Evolutionary conservation across 2,888 invertebrate species (phyloP).

Genomic region (Gryllus longicercus): DNA sequence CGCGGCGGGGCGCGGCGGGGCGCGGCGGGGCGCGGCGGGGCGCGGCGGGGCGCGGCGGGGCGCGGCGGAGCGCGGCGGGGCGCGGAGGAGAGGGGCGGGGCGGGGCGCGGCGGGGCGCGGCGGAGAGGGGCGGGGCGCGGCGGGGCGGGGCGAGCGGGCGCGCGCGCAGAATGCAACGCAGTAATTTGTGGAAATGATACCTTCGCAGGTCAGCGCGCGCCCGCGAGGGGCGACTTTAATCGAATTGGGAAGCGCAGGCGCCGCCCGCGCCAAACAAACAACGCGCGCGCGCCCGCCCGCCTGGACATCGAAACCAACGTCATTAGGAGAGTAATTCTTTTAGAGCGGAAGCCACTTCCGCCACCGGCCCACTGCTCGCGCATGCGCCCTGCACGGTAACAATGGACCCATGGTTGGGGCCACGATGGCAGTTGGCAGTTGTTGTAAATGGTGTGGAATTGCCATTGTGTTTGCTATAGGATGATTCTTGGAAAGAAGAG

Average conservation of each 20-base stretch:
- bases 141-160: neutral
- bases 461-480: too few relatives aligned
- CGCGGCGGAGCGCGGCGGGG: rapidly evolving
- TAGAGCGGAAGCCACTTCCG: neutral
- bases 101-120: too few relatives aligned
- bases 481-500: too few relatives aligned
- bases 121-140: too few relatives aligned
- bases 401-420: too few relatives aligned
- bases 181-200: conserved; percentile 8
- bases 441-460: too few relatives aligned
- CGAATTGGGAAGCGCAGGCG: neutral
- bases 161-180: neutral
- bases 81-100: rapidly evolving
- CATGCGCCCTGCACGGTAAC: too few relatives aligned
- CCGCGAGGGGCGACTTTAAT: neutral
- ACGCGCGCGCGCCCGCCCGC: neutral
- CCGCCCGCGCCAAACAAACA: neutral
- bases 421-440: too few relatives aligned
- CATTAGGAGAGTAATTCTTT: neutral
- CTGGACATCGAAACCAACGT: neutral
- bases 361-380: too few relatives aligned
- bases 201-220: neutral
- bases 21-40: too few relatives aligned
- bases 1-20: too few relatives aligned
- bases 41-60: too few relatives aligned